Base-by-base conservation (phyloP, 2,888 invertebrate genomes). In the Philonicus albiceps region DNA sequence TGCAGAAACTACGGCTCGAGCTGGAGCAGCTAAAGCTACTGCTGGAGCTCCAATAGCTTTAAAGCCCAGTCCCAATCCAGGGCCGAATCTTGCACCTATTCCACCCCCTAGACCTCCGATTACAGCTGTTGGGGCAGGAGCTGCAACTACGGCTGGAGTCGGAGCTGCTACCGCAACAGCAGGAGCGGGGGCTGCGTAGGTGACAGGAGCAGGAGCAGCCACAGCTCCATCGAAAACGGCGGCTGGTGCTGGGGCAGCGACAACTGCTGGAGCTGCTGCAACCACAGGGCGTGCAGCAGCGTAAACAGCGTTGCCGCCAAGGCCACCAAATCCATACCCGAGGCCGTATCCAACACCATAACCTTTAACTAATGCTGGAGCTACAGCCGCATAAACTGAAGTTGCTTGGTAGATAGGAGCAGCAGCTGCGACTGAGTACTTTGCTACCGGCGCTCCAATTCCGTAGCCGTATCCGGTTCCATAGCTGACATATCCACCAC, bases 401-500 rank as follows among this genome's bases (percentile, higher is more conserved):
- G 84, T 64, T n/a, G 86, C 55, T 49, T 74, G 86, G 74, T 86
- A 83, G 76, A 76, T n/a, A 8, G 84, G 86, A 34, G 85, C 86
- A n/a, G 87, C 53, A 22, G 85, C 85, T 16, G 86, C 75, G 40
- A 86, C 27, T 27, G 81, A 75, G 16, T 86, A 74, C 74, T 88
- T 87, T 7, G 87, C 37, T 74, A 87, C 80, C 16, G 88, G 78
- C 22, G 87, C 73, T 55, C 86, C 55, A 16, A 53, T 40, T 13
- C 78, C 19, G 31, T 55, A 55, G 16, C 55, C 30, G 64, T 86
- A 76, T 16, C 76, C 64, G 30, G 49, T 73, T 16, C 64, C 64
- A 11, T 80, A 83, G 31, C 81, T 37, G 19, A 53, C 81, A 55
- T 84, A 85, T 85, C 88, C 88, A 86, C 88, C 89, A 37, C 90